Conservation (phyloP, 2,113 vertebrate genomes). For the Hypomesus transpacificus region DNA sequence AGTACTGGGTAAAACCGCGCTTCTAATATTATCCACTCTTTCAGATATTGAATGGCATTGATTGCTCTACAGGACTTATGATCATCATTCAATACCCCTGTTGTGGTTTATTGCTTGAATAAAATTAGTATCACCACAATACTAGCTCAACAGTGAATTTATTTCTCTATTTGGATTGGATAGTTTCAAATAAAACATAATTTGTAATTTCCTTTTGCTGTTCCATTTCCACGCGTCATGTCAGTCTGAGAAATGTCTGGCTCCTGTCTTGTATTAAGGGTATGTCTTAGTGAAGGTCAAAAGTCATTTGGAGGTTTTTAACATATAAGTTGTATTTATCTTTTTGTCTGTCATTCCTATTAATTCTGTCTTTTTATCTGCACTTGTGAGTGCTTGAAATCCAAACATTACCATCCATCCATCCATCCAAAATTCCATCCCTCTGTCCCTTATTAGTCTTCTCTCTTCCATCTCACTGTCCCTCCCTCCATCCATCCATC, state of each 20-base stretch:
- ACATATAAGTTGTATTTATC: not conserved
- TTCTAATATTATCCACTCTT: too few species aligned
- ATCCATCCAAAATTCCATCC: not conserved
- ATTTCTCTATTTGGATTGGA: slow-evolving; percentile 7
- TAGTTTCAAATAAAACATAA: too few species aligned
- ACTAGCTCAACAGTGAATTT: too few species aligned
- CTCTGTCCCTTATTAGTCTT: not conserved
- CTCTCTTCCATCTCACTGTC: not conserved
- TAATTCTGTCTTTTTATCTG: not conserved
- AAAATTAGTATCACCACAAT: too few species aligned
- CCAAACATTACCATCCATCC: not conserved
- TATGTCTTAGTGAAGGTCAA: slow-evolving; percentile 22
- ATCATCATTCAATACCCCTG: too few species aligned
- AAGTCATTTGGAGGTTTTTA: not conserved
- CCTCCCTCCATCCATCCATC: not conserved
- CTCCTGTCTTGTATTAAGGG: not conserved
- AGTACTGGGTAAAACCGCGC: too few species aligned
- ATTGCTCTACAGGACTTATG: too few species aligned
- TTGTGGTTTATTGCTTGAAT: too few species aligned
- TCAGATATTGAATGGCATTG: too few species aligned
- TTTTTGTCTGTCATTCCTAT: not conserved
- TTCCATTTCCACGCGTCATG: too few species aligned
- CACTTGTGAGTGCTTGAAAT: not conserved
- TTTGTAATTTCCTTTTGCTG: too few species aligned
- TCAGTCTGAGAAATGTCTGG: slow-evolving; percentile 31